Evolutionary conservation across 35 echinoderm and acorn worm genomes (phyloP).

Genomic region (Apostichopus japonicus): DNA sequence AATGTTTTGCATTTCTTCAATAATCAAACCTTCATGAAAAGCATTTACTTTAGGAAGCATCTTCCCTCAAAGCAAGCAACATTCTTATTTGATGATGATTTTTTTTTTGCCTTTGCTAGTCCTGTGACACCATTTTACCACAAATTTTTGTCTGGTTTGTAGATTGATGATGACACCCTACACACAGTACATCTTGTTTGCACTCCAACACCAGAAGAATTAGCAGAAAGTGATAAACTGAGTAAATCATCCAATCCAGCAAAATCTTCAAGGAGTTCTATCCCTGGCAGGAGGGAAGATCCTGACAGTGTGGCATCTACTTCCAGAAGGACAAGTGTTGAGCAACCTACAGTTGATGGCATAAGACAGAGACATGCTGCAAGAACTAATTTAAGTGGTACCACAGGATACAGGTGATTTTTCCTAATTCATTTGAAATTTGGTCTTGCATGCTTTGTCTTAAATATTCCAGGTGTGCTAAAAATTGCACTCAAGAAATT

Average conservation of each 20-base stretch:
- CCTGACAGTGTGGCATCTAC: not conserved
- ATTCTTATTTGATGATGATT: no score
- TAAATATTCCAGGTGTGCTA: no score
- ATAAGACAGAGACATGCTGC: slow-evolving; percentile 26
- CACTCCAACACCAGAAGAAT: slow-evolving; percentile 60
- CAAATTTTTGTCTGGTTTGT: not conserved
- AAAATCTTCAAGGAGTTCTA: not conserved
- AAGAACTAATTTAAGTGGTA: not conserved
- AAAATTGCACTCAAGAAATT: not conserved
- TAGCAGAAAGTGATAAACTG: slow-evolving; percentile 32
- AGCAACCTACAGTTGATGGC: not conserved
- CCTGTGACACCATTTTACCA: not conserved
- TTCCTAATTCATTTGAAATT: no score
- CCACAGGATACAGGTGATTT: slow-evolving; percentile 11
- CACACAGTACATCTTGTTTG: slow-evolving; percentile 82
- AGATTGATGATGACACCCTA: slow-evolving; percentile 59
- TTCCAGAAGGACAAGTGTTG: slow-evolving; percentile 9
- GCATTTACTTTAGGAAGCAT: no score
- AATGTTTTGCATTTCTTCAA: no score
- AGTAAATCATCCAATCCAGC: not conserved
- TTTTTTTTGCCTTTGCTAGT: no score
- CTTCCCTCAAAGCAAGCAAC: no score
- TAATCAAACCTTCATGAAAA: no score
- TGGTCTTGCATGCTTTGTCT: no score
- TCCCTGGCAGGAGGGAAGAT: not conserved